These are phyloP conservation scores for Myotis brandtii DNA, from an alignment of 2,113 vertebrate genomes.

Conservation along the genomic window DNA sequence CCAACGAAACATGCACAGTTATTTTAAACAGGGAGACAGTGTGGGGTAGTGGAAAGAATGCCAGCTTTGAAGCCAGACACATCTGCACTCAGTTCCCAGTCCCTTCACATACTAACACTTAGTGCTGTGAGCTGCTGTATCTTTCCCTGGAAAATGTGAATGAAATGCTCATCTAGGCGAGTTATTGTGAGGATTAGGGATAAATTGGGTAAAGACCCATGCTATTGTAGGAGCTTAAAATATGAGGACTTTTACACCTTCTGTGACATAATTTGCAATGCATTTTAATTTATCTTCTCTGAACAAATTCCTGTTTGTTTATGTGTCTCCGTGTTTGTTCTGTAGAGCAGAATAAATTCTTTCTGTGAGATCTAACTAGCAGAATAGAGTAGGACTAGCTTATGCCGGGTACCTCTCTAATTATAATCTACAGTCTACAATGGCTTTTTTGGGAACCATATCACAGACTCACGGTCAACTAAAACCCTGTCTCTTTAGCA, in stretches of 20 bases:
- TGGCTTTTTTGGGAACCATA: neutral
- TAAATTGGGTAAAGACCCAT: neutral
- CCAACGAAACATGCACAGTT: constrained; percentile 52
- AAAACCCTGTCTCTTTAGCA: constrained; percentile 13
- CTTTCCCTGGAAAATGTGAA: constrained; percentile 23
- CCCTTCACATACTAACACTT: neutral
- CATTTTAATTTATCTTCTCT: constrained; percentile 28
- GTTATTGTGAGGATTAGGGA: neutral
- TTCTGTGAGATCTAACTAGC: neutral
- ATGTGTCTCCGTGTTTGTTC: neutral
- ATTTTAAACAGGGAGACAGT: constrained; percentile 73
- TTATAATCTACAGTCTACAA: neutral
- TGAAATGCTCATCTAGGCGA: neutral
- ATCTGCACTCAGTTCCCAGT: neutral
- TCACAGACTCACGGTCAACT: neutral
- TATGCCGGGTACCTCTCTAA: neutral
- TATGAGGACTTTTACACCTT: neutral
- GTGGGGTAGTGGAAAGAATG: constrained; percentile 63
- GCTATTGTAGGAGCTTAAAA: constrained; percentile 29
- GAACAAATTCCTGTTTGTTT: neutral
- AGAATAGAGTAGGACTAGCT: neutral
- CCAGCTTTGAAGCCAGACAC: constrained; percentile 43
- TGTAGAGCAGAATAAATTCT: constrained; percentile 31
- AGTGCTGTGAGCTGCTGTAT: neutral
- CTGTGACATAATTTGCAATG: neutral